These are phyloP conservation scores for Lontra canadensis DNA, from an alignment of 2,113 vertebrate species.

Conservation along the genomic window DNA sequence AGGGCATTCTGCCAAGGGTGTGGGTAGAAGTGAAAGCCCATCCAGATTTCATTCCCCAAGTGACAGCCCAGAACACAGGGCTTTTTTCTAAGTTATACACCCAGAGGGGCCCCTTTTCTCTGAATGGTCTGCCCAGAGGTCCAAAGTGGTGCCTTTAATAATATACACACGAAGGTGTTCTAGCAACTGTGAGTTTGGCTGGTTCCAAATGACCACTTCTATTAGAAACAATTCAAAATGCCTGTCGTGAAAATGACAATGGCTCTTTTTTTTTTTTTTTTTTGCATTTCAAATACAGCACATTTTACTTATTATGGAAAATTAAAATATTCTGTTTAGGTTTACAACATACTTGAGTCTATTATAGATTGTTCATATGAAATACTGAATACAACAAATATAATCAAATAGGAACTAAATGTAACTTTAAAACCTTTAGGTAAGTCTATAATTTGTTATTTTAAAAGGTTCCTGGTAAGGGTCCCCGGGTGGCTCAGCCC, in stretches of 20 bases:
- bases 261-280: background rate
- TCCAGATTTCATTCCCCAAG: background rate
- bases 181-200: background rate
- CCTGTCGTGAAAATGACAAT: background rate
- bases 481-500: background rate
- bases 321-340: background rate
- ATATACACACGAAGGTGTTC: background rate
- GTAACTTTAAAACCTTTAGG: background rate
- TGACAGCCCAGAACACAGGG: background rate
- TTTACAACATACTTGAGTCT: background rate
- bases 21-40: background rate
- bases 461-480: background rate
- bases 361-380: background rate
- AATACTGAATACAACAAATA: background rate
- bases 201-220: background rate
- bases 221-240: background rate
- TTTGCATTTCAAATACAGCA: background rate
- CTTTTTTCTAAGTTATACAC: background rate
- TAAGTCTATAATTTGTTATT: background rate
- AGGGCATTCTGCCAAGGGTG: background rate
- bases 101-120: background rate
- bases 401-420: background rate
- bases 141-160: background rate
- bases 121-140: background rate
- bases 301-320: slow-evolving; percentile 19